These are phyloP conservation scores for Chymomyza caudatula DNA, from an alignment of 2,888 invertebrate species.

Conservation along the genomic window DNA sequence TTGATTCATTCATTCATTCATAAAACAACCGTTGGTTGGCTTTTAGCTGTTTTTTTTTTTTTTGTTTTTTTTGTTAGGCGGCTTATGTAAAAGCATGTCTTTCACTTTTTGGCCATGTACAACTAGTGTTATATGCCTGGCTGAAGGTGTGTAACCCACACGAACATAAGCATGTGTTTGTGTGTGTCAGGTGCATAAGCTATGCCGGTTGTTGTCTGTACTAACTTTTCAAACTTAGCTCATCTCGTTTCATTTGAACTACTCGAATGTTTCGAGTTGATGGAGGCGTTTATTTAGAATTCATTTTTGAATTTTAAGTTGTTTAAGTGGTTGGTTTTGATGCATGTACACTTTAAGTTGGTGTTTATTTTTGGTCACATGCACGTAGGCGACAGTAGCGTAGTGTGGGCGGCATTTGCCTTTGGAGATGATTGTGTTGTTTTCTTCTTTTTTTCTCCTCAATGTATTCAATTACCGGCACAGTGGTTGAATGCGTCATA, in stretches of 20 bases:
- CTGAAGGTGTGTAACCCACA: not conserved
- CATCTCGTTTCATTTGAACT: conserved; percentile 8
- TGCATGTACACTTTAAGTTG: conserved; percentile 37
- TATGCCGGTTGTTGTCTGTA: conserved; percentile 47
- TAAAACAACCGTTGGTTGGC: conserved; percentile 44
- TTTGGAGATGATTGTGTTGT: conserved; percentile 34
- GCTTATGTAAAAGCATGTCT: conserved; percentile 52
- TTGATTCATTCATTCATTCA: conserved; percentile 54
- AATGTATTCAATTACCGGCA: not conserved
- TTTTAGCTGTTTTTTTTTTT: conserved; percentile 30
- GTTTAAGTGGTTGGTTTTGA: conserved; percentile 10
- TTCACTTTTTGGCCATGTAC: conserved; percentile 40
- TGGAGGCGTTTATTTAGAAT: conserved; percentile 62
- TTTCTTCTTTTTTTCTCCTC: conserved; percentile 1
- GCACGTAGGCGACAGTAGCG: conserved; percentile 40
- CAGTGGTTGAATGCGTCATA: not conserved
- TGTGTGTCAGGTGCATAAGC: conserved; percentile 14
- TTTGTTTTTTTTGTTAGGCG: conserved; percentile 28
- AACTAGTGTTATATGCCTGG: not conserved
- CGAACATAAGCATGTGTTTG: not conserved
- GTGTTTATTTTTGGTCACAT: conserved; percentile 54
- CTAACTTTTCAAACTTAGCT: conserved; percentile 22
- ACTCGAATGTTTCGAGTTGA: not conserved
- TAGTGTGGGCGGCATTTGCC: conserved; percentile 26
- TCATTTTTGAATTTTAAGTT: conserved; percentile 29